Evolutionary conservation across 2,888 invertebrate genomes (phyloP).

Genomic region (Graphium colonna): DNA sequence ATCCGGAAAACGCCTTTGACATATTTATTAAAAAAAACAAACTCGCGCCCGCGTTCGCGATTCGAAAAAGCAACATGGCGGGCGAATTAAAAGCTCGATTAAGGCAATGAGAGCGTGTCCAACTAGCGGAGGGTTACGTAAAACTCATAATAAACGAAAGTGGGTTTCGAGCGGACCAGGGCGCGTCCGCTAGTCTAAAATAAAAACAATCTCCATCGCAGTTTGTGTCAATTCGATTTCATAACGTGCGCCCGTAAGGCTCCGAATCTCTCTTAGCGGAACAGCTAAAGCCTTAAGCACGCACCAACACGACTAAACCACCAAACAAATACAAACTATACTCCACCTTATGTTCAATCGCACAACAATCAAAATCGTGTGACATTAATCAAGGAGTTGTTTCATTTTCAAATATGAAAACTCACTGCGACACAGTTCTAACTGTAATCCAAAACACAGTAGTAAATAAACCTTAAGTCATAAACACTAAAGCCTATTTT

Average conservation of each 20-base stretch:
- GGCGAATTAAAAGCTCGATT: background rate
- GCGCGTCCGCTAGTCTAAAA: slow-evolving; percentile 28
- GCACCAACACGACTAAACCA: slow-evolving; percentile 36
- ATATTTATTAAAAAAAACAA: background rate
- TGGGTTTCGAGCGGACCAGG: slow-evolving; percentile 12
- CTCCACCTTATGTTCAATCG: slow-evolving; percentile 25
- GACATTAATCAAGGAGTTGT: slow-evolving; percentile 40
- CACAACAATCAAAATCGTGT: slow-evolving; percentile 29
- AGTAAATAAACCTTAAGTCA: too few relatives aligned
- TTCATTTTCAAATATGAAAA: slow-evolving; percentile 45
- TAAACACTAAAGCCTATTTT: too few relatives aligned
- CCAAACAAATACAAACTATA: slow-evolving; percentile 27
- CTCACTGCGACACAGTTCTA: slow-evolving; percentile 45
- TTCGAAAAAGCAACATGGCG: background rate
- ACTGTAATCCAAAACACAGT: too few relatives aligned
- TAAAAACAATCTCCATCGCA: slow-evolving; percentile 43
- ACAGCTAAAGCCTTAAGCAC: slow-evolving; percentile 37
- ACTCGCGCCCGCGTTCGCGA: background rate
- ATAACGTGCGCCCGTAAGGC: slow-evolving; percentile 71
- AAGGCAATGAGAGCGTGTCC: background rate
- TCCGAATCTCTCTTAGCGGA: slow-evolving; percentile 70
- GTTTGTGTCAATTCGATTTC: slow-evolving; percentile 69
- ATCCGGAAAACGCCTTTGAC: too few relatives aligned
- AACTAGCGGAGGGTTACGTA: slow-evolving; percentile 7
- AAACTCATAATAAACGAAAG: slow-evolving; percentile 20